phyloP scores from a whole-genome alignment of 23 tunicate species.

The Clavelina lepadiformis region DNA sequence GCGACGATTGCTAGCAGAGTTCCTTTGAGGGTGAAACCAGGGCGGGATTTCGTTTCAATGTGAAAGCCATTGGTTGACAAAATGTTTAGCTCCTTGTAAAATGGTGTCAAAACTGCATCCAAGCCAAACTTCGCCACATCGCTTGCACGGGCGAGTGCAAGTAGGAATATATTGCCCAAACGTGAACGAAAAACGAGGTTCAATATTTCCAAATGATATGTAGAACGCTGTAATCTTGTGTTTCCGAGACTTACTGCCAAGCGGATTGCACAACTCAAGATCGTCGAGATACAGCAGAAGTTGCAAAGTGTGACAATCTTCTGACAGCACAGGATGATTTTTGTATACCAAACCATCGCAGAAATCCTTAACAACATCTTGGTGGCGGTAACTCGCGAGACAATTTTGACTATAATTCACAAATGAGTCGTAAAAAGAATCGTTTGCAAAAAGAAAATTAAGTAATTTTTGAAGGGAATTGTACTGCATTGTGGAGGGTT shows the following conservation, averaged over 20 bases:
- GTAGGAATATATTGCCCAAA: not conserved
- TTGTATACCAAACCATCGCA: conserved; percentile 6
- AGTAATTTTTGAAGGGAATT: no score
- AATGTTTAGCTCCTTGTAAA: conserved; percentile 4
- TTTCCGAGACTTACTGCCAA: no score
- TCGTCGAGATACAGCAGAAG: conserved; percentile 11
- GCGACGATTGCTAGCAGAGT: conserved; percentile 8
- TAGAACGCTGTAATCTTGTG: conserved; percentile 6
- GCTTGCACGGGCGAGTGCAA: not conserved
- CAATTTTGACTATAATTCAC: no score
- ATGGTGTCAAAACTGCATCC: not conserved
- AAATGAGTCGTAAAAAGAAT: no score
- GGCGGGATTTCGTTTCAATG: not conserved
- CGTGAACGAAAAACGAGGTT: conserved; percentile 4
- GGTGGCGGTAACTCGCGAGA: no score
- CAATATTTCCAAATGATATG: conserved; percentile 1
- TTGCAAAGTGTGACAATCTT: not conserved
- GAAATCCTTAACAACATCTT: not conserved
- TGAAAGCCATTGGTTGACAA: conserved; percentile 7
- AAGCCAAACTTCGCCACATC: conserved; percentile 4
- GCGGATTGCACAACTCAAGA: conserved; percentile 18
- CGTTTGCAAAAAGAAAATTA: no score
- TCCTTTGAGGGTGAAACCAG: conserved; percentile 7
- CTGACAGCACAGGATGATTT: not conserved
- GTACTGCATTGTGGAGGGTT: no score